Evolutionary conservation across 2,797 vertebrate species (phyloP).

Genomic region (Okamejei kenojei): DNA sequence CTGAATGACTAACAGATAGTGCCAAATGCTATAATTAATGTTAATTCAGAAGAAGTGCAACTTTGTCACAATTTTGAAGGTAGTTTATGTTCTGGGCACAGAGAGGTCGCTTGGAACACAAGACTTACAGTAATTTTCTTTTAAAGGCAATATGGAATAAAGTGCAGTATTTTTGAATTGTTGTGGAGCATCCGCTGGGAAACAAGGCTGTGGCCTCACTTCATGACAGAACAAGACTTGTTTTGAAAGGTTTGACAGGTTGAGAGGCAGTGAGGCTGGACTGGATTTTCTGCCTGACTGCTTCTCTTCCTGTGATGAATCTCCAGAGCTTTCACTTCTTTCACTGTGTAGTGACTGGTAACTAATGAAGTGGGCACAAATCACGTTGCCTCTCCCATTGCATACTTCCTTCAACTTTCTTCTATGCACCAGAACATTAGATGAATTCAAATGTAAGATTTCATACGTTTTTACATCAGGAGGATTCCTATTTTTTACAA

Average conservation of each 20-base stretch:
- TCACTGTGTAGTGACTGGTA: slow-evolving; percentile 24
- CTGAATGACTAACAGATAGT: background rate
- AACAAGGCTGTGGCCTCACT: background rate
- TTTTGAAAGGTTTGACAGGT: slow-evolving; percentile 36
- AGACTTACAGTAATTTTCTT: background rate
- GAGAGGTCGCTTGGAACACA: background rate
- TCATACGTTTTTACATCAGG: background rate
- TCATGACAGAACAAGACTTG: slow-evolving; percentile 9
- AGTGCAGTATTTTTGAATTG: background rate
- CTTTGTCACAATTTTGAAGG: background rate
- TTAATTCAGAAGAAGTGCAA: background rate
- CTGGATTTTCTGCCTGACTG: slow-evolving; percentile 33
- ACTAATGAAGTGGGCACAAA: slow-evolving; percentile 25
- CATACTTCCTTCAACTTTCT: background rate
- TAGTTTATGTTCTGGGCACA: slow-evolving; percentile 10
- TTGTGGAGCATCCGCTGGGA: slow-evolving; percentile 18
- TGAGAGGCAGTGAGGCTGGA: slow-evolving; percentile 22
- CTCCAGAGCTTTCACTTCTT: slow-evolving; percentile 15
- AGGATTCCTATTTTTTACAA: background rate
- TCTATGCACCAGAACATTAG: background rate
- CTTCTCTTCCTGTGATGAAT: slow-evolving; percentile 17
- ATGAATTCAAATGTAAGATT: background rate
- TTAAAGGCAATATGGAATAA: background rate
- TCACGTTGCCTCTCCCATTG: background rate
- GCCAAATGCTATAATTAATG: slow-evolving; percentile 23